These are phyloP conservation scores for Microchrysa polita DNA, from an alignment of 2,888 invertebrate genomes.

Conservation along the genomic window DNA sequence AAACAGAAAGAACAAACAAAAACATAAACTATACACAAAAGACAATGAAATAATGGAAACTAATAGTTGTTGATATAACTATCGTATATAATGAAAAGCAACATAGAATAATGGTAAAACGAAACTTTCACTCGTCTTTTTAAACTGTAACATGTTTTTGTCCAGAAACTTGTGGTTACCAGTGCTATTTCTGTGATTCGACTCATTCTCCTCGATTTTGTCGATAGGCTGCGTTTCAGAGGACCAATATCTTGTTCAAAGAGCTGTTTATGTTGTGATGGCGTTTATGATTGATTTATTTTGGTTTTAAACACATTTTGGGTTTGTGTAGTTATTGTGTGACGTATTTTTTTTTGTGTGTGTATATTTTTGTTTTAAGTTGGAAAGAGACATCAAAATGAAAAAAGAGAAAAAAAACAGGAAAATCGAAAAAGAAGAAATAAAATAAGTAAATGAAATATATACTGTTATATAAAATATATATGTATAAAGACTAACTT, in stretches of 20 bases:
- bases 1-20: conserved; percentile 3
- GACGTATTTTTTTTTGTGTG: conserved; percentile 11
- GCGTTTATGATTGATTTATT: too few relatives aligned
- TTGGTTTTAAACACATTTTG: conserved; percentile 44
- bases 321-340: conserved; percentile 42
- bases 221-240: conserved; percentile 82
- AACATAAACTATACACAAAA: conserved; percentile 3
- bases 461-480: conserved; percentile 49
- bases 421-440: conserved; percentile 50
- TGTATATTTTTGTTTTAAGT: neutral
- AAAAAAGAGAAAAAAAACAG: conserved; percentile 51
- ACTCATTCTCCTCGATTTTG: conserved; percentile 81
- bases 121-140: conserved; percentile 59
- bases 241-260: conserved; percentile 91
- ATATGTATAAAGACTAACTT: conserved; percentile 51
- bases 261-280: conserved; percentile 68
- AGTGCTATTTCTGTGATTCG: conserved; percentile 82
- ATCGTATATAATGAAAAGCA: conserved; percentile 24
- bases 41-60: neutral
- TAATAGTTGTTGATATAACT: neutral
- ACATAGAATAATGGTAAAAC: conserved; percentile 47
- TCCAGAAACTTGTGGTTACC: conserved; percentile 72
- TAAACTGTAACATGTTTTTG: conserved; percentile 59
- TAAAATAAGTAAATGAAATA: conserved; percentile 39
- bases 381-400: conserved; percentile 11